Base-by-base conservation (phyloP, 2,888 invertebrate genomes). In the Dryobota labecula region DNA sequence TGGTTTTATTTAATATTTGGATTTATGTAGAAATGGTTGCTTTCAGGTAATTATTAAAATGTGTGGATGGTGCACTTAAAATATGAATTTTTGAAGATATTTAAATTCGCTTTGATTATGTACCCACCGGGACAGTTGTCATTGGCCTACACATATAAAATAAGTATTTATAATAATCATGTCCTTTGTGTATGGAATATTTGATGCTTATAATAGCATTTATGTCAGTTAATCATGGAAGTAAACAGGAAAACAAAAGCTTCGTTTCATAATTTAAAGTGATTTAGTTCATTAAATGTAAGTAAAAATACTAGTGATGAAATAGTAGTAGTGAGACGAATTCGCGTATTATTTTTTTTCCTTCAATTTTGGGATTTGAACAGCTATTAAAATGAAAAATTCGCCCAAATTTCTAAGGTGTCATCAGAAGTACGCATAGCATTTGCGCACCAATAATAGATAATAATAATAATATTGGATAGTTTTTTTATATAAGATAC, bases 11-110 rank as follows among this genome's bases (percentile, higher is more conserved):
- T 43, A 15, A 18, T 61, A 67, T 41, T 61, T 68, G 75, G 62
- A 74, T 70, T 65, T 60, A 53, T 53, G 18, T 53, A 74, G 62
- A 78, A 80, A 85, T 85, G 85, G 85, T 85, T 73, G 85, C 85
- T 66, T 84, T 80, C 89, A 90, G 90, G 90, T 90, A 88, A 88
- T 73, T 63, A 72, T 65, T 47, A 58, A 57, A 73, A 58, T 61
- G 56, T 66, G 47, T 62, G 11, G 43, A 27, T 27, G 43, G n/a
- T 62, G 45, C 36, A 36, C 13, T 36, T 33, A 51, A 45, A 70
- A 45, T 33, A 27, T 45, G 1, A 2, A 1, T 33, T 43, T 56
- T 43, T 15, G 15, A 43, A 36, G 18, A 65, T 5, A 33, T 43
- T 18, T 30, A 43, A 57, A 74, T 41, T 56, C 11, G 6, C 11